Base-by-base conservation (phyloP, 2,888 invertebrate genomes). In the Amphipoea oculea region DNA sequence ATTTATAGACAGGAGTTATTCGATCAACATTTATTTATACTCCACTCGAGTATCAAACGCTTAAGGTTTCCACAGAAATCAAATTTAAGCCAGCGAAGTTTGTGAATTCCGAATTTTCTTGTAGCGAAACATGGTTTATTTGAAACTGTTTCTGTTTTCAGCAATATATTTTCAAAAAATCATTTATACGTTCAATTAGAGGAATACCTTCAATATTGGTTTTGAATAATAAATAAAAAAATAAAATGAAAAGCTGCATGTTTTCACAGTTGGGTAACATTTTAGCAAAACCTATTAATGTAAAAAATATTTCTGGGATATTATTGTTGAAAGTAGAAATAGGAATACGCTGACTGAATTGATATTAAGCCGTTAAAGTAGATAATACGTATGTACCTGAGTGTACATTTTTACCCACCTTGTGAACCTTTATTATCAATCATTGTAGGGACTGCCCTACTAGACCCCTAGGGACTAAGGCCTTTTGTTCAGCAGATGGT, bases 1-100 rank as follows among this genome's bases (percentile, higher is more conserved):
- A 83, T 83, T 86, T 78, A n/a, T 70, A 82, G 69, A 77, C 86
- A 68, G 40, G 57, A 70, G 81, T 76, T 85, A 83, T 82, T 83
- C 17, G 62, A 76, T 83, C 66, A 54, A 48, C 69, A 63, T 86
- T 72, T 86, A 84, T 84, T 78, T 82, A 72, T 48, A 82, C 60
- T 74, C n/a, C 12, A 68, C 40, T 73, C 65, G 29, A 54, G 54
- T 82, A 75, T 84, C 86, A 82, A 72, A 78, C 60, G 54, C 82
- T 67, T 86, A 72, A 82, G 63, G 65, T 75, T 78, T 72, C 83
- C 42, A 29, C 54, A n/a, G n/a, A 69, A 78, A 83, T 84, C 74
- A 66, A 78, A 86, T 86, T 84, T 78, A 40, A 71, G 20, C 11
- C 62, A n/a, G 51, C 57, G 40, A 77, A 63, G 57, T 78, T 65